These are phyloP conservation scores for Sporophila hypoxantha DNA, from an alignment of 2,113 vertebrate species.

Conservation along the genomic window DNA sequence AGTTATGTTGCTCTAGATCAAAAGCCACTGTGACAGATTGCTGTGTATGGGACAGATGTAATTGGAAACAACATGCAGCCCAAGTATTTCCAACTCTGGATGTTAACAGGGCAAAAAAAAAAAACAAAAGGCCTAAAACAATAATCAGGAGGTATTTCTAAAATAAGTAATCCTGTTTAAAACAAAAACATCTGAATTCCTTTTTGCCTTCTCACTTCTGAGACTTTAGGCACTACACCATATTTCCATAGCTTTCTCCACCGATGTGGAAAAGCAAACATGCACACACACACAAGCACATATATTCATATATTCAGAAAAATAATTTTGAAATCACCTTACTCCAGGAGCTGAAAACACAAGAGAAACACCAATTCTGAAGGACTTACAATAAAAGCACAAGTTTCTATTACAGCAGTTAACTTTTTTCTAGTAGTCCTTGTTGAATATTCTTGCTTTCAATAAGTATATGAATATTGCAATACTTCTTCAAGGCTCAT, in stretches of 20 bases:
- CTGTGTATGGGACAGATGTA: not conserved
- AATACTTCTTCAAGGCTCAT: not conserved
- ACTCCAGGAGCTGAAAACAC: not conserved
- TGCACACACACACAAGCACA: not conserved
- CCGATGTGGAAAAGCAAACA: not conserved
- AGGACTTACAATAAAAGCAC: not conserved
- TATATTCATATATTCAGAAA: not conserved
- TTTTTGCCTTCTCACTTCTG: not conserved
- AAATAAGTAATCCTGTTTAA: not conserved
- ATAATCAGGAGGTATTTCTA: not conserved
- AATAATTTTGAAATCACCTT: not conserved
- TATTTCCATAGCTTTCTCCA: not conserved
- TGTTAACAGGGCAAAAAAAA: not conserved
- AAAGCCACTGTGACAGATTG: conserved; percentile 13
- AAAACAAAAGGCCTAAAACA: not conserved
- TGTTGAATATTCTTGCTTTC: not conserved
- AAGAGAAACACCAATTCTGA: not conserved
- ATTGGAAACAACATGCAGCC: not conserved
- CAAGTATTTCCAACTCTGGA: not conserved
- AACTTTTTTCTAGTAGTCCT: not conserved
- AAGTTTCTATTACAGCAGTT: not conserved
- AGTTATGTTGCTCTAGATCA: not conserved
- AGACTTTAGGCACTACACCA: not conserved
- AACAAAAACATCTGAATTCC: not conserved
- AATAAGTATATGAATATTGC: not conserved